These are phyloP conservation scores for Choloepus hoffmanni DNA, from an alignment of 2,113 vertebrate genomes.

Conservation along the genomic window DNA sequence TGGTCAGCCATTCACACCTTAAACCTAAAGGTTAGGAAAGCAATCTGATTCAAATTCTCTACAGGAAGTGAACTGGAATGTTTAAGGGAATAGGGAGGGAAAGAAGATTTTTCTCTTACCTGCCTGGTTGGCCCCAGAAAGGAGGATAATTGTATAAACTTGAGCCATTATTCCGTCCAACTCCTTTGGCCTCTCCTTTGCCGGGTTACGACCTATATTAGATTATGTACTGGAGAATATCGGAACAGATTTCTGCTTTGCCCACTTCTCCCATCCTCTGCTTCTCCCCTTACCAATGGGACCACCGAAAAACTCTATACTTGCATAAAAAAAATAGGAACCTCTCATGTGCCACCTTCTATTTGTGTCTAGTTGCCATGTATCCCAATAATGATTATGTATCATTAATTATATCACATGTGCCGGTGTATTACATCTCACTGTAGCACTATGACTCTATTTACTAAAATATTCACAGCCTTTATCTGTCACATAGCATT, in stretches of 20 bases:
- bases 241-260: neutral
- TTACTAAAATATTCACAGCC: too few species aligned
- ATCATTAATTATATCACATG: accelerated
- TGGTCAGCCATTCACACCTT: neutral
- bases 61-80: neutral
- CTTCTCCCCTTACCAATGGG: neutral
- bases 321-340: neutral
- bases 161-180: neutral
- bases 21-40: neutral
- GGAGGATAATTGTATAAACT: neutral
- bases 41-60: neutral
- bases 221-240: accelerated
- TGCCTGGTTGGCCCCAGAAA: neutral
- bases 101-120: neutral
- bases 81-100: neutral
- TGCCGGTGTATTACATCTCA: neutral
- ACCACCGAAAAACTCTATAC: neutral
- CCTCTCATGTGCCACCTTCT: neutral
- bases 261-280: neutral
- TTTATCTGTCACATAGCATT: neutral
- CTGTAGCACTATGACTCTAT: neutral
- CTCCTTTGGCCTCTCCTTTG: too few species aligned
- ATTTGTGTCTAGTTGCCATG: neutral
- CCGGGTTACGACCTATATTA: neutral
- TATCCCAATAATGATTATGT: too few species aligned